Percentiles rank a stretch among this genome's conserved stretches.
Conservation (phyloP, 2,888 invertebrate genomes). For the Metellina segmentata region DNA sequence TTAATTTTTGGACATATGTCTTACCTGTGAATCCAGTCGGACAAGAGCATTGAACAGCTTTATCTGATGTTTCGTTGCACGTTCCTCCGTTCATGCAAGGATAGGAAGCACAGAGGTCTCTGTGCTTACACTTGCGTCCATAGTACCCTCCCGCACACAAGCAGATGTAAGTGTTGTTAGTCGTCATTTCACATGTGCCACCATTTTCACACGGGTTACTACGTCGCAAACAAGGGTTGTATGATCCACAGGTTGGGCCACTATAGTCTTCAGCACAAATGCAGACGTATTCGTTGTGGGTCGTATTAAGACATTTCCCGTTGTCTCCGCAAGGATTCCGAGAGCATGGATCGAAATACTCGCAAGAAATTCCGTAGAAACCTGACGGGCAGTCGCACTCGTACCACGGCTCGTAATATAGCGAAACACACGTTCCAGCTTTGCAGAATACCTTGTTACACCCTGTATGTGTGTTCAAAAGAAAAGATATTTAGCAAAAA, state of each 20-base stretch:
- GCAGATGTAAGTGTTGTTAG: constrained; percentile 77
- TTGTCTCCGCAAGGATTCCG: constrained; percentile 74
- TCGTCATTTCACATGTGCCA: constrained; percentile 67
- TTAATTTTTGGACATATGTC: not conserved
- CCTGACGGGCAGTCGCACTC: constrained; percentile 73
- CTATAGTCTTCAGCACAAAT: constrained; percentile 69
- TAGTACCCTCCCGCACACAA: constrained; percentile 79
- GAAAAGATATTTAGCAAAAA: too few species aligned
- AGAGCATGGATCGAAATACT: constrained; percentile 73
- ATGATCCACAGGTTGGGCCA: constrained; percentile 73
- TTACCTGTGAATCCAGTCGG: constrained; percentile 74
- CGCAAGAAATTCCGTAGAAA: constrained; percentile 72
- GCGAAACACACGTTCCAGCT: constrained; percentile 62
- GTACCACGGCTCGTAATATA: constrained; percentile 69
- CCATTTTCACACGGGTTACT: constrained; percentile 75
- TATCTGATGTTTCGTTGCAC: constrained; percentile 79
- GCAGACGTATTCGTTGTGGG: constrained; percentile 72
- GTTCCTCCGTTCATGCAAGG: constrained; percentile 80
- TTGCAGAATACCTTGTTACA: constrained; percentile 62
- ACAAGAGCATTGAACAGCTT: constrained; percentile 69
- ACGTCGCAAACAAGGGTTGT: constrained; percentile 59
- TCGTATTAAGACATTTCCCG: constrained; percentile 76
- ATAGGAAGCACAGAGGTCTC: constrained; percentile 78
- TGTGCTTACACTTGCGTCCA: constrained; percentile 78
- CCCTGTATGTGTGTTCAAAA: constrained; percentile 41